Base-by-base conservation (phyloP, 2,797 vertebrate genomes). In the Lagorchestes hirsutus region DNA sequence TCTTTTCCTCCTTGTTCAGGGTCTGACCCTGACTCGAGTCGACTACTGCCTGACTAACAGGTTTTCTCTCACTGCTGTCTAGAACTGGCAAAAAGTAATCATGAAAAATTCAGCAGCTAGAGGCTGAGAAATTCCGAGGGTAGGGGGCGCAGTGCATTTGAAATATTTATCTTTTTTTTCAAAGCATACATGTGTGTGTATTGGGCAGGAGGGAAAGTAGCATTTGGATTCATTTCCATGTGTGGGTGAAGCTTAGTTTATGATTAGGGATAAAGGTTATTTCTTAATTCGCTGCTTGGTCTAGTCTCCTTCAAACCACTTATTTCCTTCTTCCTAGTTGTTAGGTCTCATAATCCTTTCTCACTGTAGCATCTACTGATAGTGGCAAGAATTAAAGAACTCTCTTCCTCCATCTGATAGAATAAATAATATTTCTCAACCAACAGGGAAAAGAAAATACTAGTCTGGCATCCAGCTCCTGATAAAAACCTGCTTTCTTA, bases 121-220 rank as follows among this genome's bases (percentile, higher is more conserved):
- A 92, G 93, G 29, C 52, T 62, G 27, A 96, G 74, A 59, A 40
- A 5, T 92, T 93, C 90, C 31, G 90, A 54, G 12, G 11, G 27
- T 92, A 46, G 74, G 34, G 29, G 93, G 29, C 52, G 8, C 18
- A 1, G 24, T 54, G 31, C 5, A 4, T 95, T 9, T 93, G 40
- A 54, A 95, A 93, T 59, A 92, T 54, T 91, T 82, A 93, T 93
- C 96, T 74, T 93, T 50, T 50, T 62, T 87, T 87, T 87, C 67
- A 58, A n/a, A 22, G n/a, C 55, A 12, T n/a, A n/a, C n/a, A n/a
- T n/a, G n/a, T 94, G 24, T 91, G 31, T 55, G 56, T 92, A 56
- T 9, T 31, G n/a, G 55, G 90, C 92, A 14, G 54, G 55, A 92
- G 18, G 18, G 18, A 93, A 93, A 58, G 91, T 40, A 87, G 55